Evolutionary conservation across 2,113 vertebrate genomes (phyloP).

Genomic region (Serinus canaria): DNA sequence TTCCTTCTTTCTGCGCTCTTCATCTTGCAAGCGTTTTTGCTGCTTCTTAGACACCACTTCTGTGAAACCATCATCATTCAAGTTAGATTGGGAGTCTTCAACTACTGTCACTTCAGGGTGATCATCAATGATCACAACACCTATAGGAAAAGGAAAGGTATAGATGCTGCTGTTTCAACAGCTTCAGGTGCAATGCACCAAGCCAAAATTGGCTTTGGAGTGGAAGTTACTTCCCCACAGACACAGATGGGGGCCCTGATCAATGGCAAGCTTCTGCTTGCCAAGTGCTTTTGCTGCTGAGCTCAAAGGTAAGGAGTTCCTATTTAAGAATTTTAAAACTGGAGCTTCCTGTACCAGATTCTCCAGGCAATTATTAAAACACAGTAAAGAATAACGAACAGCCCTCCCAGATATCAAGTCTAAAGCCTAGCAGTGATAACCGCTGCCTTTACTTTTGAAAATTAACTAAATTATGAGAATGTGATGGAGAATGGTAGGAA

Average conservation of each 20-base stretch:
- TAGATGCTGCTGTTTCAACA: constrained; percentile 24
- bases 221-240: not conserved
- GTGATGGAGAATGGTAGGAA: not conserved
- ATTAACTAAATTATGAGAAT: not conserved
- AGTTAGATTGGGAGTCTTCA: constrained; percentile 92
- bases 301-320: not conserved
- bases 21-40: constrained; percentile 96
- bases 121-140: constrained; percentile 99
- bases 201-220: not conserved
- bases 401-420: not conserved
- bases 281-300: not conserved
- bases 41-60: constrained; percentile 98
- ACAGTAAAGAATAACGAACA: not conserved
- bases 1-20: constrained; percentile 96
- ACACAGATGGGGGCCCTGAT: not conserved
- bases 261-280: not conserved
- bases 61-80: constrained; percentile 96
- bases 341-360: not conserved
- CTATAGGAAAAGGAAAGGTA: constrained; percentile 67
- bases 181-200: not conserved
- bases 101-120: constrained; percentile 98
- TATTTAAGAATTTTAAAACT: not conserved
- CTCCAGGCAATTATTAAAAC: not conserved
- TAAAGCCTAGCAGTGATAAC: not conserved
- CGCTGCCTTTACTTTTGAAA: not conserved